Base-by-base conservation (phyloP, 1,140 invertebrate genomes). In the Sarcophaga bullata region DNA sequence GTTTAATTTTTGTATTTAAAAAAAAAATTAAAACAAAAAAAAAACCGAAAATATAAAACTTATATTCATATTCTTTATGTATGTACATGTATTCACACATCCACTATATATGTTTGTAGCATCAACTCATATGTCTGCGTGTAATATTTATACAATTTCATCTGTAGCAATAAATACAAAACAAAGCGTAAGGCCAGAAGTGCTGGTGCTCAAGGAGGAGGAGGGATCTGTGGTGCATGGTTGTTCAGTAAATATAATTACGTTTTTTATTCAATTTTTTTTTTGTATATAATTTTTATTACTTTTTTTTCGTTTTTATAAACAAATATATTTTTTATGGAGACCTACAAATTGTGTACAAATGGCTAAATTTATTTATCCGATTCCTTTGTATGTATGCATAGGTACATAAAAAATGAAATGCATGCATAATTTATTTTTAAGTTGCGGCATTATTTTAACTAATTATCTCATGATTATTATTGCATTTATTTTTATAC, bases 221-320 rank as follows among this genome's bases (percentile, higher is more conserved):
- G 25, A 37, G 25, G 4, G 25, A 37, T 37, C 25, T 37, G 25
- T 37, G 25, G 25, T 37, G 10, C 17, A 68, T 68, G 17, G 17
- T 19, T 68, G n/a, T 68, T 25, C 17, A 68, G 62, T 68, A 68
- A 68, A 68, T 68, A 19, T 68, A 68, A 68, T 68, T 68, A 68
- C 17, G 58, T 68, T 68, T 68, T 37, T 37, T 37, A 37, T 37
- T 37, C 25, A 37, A 37, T 37, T 37, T 37, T 37, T n/a, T 37
- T 37, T 37, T 37, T 37, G 25, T 37, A 37, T 37, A 37, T 37
- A 37, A 37, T 37, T 37, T 37, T 37, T 37, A 37, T 37, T 37
- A 37, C 25, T 37, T 37, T 37, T 37, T 37, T 37, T 37, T 37
- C 25, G 25, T 37, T 37, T 37, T 37, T 37, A 37, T 37, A 37